Base-by-base conservation (phyloP, 2,797 vertebrate genomes). In the Helostoma temminkii region DNA sequence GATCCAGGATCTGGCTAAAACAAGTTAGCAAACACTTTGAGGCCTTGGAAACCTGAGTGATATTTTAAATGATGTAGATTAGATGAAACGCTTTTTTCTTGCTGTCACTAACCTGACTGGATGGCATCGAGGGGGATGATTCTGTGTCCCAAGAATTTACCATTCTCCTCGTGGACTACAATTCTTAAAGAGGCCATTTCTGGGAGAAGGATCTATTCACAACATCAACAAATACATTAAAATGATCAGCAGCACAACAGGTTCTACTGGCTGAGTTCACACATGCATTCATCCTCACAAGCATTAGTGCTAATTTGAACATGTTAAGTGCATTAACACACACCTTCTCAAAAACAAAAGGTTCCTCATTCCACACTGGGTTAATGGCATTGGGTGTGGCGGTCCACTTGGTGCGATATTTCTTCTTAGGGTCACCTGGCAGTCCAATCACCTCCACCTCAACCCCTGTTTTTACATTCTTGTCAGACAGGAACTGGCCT, bases 271-370 rank as follows among this genome's bases (percentile, higher is more conserved):
- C 43, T 34, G 15, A n/a, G 26, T 24, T 32, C n/a, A 56, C 8
- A 36, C 11, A 72, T 15, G 9, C 26, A 53, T 37, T 54, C 18
- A 32, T 21, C 18, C 6, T 16, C 19, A 43, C 1, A 24, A 28
- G 18, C 12, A 3, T n/a, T n/a, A n/a, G n/a, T n/a, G n/a, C n/a
- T n/a, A n/a, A n/a, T 59, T 41, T 34, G n/a, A 67, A 14, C 14
- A 14, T 28, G 6, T 48, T 71, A 11, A 15, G 1, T 32, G 26
- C n/a, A 56, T 32, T 21, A 10, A 36, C 9, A 46, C 68, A 41
- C 53, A 98, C 97, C 96, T 99, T 99, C 85, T 99, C 97, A 87
- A 99, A 99, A 74, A 98, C 94, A 88, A 97, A 99, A 12, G 96
- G 95, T 52, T 98, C 97, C 75, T 99, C 97, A 26, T 97, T 98